phyloP scores from a whole-genome alignment of 2,113 vertebrate genomes.

The Ranitomeya imitator region DNA sequence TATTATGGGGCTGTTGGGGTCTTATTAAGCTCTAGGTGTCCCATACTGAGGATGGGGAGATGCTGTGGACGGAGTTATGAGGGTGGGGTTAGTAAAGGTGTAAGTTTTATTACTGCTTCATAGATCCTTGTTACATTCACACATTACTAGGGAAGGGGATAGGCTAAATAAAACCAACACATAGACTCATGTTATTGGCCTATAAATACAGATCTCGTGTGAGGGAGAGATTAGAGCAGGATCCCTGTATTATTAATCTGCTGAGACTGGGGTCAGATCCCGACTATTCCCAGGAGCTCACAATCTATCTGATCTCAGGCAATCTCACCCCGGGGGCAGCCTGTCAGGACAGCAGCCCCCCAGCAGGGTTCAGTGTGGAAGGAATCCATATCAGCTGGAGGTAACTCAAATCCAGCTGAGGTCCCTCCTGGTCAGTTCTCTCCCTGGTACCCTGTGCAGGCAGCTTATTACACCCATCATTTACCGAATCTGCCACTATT shows the following conservation, averaged over 20 bases:
- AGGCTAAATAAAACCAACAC: background rate
- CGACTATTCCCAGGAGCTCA: background rate
- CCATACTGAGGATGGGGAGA: background rate
- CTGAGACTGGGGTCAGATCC: background rate
- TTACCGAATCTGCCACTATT: too few relatives aligned
- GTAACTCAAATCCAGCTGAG: background rate
- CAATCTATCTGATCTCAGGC: background rate
- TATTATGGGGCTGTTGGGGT: background rate
- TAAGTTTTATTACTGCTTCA: background rate
- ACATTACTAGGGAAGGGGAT: background rate
- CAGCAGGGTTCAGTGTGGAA: background rate
- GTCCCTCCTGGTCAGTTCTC: background rate
- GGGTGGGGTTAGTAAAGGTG: background rate
- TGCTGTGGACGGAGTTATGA: background rate
- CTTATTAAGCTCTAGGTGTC: background rate
- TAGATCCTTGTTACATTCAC: slow-evolving; percentile 4
- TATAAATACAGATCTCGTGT: background rate
- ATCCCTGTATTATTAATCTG: background rate
- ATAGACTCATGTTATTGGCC: background rate
- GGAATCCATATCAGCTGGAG: background rate
- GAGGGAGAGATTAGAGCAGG: background rate
- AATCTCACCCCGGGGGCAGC: background rate
- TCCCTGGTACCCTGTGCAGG: background rate
- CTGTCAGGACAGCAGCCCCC: background rate
- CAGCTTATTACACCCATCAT: background rate